phyloP scores from a whole-genome alignment of 1,140 invertebrate genomes.

The Drosophila kanapiae region DNA sequence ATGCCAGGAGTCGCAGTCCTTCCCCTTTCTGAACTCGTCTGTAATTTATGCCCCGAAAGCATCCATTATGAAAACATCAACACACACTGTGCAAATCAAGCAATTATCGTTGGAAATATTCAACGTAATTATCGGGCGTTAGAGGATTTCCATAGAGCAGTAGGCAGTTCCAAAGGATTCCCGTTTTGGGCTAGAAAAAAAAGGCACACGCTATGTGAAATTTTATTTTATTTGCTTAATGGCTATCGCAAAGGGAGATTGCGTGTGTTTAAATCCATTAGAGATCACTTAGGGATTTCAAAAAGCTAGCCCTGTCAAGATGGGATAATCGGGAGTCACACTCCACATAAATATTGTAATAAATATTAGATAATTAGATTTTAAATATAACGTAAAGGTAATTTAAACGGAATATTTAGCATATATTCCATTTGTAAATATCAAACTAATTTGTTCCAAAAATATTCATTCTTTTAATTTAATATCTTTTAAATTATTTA shows the following conservation, averaged over 20 bases:
- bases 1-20: slow-evolving; percentile 30
- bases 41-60: slow-evolving; percentile 71
- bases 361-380: too few relatives aligned
- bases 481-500: neutral
- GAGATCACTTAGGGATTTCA: slow-evolving; percentile 29
- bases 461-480: neutral
- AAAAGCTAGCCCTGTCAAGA: slow-evolving; percentile 19
- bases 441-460: accelerated
- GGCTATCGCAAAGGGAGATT: slow-evolving; percentile 23
- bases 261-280: slow-evolving; percentile 32
- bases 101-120: slow-evolving; percentile 75
- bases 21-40: slow-evolving; percentile 30
- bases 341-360: neutral
- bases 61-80: slow-evolving; percentile 80
- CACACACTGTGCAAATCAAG: slow-evolving; percentile 81
- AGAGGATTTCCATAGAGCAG: slow-evolving; percentile 42
- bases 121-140: slow-evolving; percentile 73
- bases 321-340: neutral
- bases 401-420: too few relatives aligned
- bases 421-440: neutral
- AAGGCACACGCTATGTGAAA: slow-evolving; percentile 51
- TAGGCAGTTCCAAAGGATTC: slow-evolving; percentile 1
- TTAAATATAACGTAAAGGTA: too few relatives aligned
- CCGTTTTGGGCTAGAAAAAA: slow-evolving; percentile 18
- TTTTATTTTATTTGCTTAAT: slow-evolving; percentile 17